These are phyloP conservation scores for Habroteleia sp. DNA, from an alignment of 2,888 invertebrate genomes.

Conservation along the genomic window DNA sequence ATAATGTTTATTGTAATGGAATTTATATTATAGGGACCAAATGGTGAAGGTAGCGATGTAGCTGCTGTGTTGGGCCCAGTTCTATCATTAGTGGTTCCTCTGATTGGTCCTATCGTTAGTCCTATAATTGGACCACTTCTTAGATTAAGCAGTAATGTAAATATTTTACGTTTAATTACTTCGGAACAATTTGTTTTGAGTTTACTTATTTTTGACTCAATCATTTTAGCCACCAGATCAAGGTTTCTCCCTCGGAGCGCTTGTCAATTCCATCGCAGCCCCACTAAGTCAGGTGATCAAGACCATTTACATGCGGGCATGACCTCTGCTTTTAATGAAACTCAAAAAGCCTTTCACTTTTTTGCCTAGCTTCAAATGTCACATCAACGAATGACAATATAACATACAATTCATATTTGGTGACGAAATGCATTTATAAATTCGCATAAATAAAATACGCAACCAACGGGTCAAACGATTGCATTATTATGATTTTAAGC, in stretches of 20 bases:
- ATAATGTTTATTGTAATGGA: not conserved
- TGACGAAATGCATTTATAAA: conserved; percentile 40
- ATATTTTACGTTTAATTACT: no score
- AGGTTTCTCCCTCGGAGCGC: conserved; percentile 70
- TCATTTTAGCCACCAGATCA: conserved; percentile 70
- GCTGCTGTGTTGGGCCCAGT: conserved; percentile 75
- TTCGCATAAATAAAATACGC: conserved; percentile 30
- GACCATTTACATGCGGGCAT: no score
- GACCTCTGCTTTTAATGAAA: no score
- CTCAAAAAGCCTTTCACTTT: conserved; percentile 10
- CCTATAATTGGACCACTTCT: conserved; percentile 76
- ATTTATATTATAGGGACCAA: conserved; percentile 69
- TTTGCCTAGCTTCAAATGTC: not conserved
- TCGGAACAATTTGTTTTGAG: no score
- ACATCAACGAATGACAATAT: conserved; percentile 1
- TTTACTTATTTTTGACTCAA: no score
- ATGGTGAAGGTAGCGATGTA: conserved; percentile 74
- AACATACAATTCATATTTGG: conserved; percentile 3
- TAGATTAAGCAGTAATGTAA: conserved; percentile 73
- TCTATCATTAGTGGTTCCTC: conserved; percentile 72
- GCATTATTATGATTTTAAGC: conserved; percentile 48
- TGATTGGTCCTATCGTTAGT: conserved; percentile 75
- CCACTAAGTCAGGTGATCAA: conserved; percentile 75
- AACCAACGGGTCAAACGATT: conserved; percentile 55
- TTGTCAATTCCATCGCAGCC: conserved; percentile 67